These are phyloP conservation scores for Tympanuchus pallidicinctus DNA, from an alignment of 2,113 vertebrate species.

Conservation along the genomic window DNA sequence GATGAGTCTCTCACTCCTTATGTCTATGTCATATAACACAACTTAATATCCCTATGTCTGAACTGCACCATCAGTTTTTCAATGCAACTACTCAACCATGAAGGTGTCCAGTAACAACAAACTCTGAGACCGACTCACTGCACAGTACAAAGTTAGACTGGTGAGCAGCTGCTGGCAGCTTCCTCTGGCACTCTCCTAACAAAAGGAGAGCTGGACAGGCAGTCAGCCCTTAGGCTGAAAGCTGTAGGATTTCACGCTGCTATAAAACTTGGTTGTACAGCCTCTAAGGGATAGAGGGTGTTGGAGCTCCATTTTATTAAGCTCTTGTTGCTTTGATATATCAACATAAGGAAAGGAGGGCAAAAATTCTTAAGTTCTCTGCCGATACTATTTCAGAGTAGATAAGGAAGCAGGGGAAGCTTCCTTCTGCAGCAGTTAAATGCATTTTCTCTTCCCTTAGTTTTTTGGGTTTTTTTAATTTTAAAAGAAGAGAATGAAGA, in stretches of 20 bases:
- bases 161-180: neutral
- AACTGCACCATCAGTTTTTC: neutral
- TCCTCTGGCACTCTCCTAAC: neutral
- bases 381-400: neutral
- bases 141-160: neutral
- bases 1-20: neutral
- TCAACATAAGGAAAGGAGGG: neutral
- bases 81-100: neutral
- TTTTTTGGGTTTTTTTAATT: neutral
- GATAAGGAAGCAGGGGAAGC: neutral
- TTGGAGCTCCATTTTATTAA: neutral
- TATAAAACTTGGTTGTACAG: neutral
- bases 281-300: neutral
- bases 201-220: neutral
- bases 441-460: neutral
- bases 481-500: constrained; percentile 6
- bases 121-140: neutral
- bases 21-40: neutral
- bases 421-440: neutral
- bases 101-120: neutral
- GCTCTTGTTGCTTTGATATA: neutral
- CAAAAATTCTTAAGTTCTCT: neutral
- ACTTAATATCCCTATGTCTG: neutral
- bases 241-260: neutral
- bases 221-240: neutral